Conservation (phyloP, 1,140 invertebrate species). For the Musca vetustissima region DNA sequence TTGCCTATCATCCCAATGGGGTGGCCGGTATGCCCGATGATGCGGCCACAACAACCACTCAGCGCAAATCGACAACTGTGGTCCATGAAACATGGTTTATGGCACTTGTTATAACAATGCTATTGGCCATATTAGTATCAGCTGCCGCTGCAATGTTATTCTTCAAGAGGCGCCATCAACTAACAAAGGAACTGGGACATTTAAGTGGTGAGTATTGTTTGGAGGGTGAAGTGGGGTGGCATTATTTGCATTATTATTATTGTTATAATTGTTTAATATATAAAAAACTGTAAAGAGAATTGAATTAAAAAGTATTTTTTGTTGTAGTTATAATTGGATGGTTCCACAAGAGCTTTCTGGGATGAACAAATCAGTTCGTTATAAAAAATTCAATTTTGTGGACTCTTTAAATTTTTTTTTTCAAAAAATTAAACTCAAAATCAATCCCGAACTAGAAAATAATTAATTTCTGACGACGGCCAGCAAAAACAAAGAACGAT, state of each 20-base stretch:
- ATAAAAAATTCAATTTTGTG: no score
- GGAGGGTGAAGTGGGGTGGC: no score
- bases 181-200: constrained; percentile 66
- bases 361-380: no score
- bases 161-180: constrained; percentile 63
- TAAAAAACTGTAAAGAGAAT: no score
- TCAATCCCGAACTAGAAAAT: constrained; percentile 8
- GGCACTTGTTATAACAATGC: constrained; percentile 64
- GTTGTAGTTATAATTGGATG: no score
- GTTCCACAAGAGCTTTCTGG: no score
- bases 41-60: constrained; percentile 46
- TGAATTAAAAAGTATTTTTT: no score
- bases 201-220: constrained; percentile 43
- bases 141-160: constrained; percentile 67
- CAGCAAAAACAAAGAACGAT: no score
- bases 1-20: constrained; percentile 40
- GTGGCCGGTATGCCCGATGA: constrained; percentile 34
- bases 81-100: constrained; percentile 77
- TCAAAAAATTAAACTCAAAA: not conserved
- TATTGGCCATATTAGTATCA: constrained; percentile 66
- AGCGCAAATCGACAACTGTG: constrained; percentile 54
- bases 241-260: no score
- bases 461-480: constrained; percentile 18
- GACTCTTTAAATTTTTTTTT: no score
- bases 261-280: no score